phyloP scores from a whole-genome alignment of 2,888 invertebrate genomes.

The Ochropleura leucogaster region DNA sequence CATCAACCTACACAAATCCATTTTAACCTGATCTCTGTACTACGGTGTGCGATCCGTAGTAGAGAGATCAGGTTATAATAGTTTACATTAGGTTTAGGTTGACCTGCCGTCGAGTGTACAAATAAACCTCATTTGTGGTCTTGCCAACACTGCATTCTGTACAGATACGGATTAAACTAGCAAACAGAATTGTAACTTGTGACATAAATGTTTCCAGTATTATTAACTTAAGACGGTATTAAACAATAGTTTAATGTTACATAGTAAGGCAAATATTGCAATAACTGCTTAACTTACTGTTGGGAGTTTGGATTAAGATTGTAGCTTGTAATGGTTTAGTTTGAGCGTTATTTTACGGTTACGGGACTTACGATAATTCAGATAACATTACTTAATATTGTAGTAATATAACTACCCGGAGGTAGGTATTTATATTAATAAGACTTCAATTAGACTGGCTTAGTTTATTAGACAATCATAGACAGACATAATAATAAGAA shows the following conservation, averaged over 20 bases:
- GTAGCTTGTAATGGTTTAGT: slow-evolving; percentile 1
- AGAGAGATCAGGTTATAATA: too few species aligned
- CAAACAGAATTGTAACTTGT: slow-evolving; percentile 15
- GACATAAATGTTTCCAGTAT: slow-evolving; percentile 4
- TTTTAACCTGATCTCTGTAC: too few species aligned
- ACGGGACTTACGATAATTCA: not conserved
- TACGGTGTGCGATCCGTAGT: too few species aligned
- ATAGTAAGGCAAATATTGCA: slow-evolving; percentile 42
- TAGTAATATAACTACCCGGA: too few species aligned
- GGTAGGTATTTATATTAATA: too few species aligned
- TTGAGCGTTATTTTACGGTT: not conserved
- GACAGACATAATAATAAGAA: too few species aligned
- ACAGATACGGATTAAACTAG: slow-evolving; percentile 16
- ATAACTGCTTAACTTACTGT: slow-evolving; percentile 25
- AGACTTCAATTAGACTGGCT: too few species aligned
- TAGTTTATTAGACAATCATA: too few species aligned
- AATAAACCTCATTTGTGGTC: slow-evolving; percentile 5
- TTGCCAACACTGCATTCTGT: not conserved
- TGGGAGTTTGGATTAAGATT: slow-evolving; percentile 26
- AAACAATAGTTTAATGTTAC: slow-evolving; percentile 21
- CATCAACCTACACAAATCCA: too few species aligned
- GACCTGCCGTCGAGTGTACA: not conserved
- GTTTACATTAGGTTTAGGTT: too few species aligned
- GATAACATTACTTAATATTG: too few species aligned
- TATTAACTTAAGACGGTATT: slow-evolving; percentile 17